These are phyloP conservation scores for Allophyes oxyacanthae DNA, from an alignment of 2,888 invertebrate species.

Conservation along the genomic window DNA sequence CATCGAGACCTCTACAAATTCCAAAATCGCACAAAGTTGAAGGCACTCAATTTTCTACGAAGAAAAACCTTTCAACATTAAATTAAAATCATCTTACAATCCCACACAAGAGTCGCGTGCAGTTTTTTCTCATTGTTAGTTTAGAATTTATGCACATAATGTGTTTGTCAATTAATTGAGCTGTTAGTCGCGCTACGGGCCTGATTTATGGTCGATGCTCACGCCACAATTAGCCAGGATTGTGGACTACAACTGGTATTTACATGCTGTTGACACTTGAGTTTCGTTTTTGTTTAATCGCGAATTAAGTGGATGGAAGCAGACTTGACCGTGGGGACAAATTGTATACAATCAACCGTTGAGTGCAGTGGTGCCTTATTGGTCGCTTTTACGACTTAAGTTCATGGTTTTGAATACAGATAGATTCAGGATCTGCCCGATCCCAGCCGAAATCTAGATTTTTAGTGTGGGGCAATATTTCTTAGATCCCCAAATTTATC, in stretches of 20 bases:
- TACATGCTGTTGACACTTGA: constrained; percentile 55
- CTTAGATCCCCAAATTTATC: too few species aligned
- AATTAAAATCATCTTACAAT: constrained; percentile 3
- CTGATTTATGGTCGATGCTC: constrained; percentile 61
- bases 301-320: too few species aligned
- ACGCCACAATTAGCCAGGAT: constrained; percentile 58
- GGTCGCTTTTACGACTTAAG: too few species aligned
- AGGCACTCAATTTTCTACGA: constrained; percentile 2
- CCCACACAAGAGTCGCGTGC: constrained; percentile 28
- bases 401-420: too few species aligned
- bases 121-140: constrained; percentile 29
- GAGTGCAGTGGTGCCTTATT: too few species aligned
- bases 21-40: background rate
- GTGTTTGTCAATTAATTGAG: constrained; percentile 67
- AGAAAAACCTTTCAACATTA: constrained; percentile 11
- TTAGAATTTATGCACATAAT: constrained; percentile 60
- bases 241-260: constrained; percentile 43
- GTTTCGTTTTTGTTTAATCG: constrained; percentile 53
- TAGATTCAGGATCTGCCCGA: too few species aligned
- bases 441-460: too few species aligned
- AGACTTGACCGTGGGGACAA: too few species aligned
- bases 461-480: too few species aligned
- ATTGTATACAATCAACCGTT: too few species aligned
- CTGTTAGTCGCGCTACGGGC: constrained; percentile 59
- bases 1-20: background rate